phyloP scores from a whole-genome alignment of 2,888 invertebrate species.

The Celastrina argiolus region DNA sequence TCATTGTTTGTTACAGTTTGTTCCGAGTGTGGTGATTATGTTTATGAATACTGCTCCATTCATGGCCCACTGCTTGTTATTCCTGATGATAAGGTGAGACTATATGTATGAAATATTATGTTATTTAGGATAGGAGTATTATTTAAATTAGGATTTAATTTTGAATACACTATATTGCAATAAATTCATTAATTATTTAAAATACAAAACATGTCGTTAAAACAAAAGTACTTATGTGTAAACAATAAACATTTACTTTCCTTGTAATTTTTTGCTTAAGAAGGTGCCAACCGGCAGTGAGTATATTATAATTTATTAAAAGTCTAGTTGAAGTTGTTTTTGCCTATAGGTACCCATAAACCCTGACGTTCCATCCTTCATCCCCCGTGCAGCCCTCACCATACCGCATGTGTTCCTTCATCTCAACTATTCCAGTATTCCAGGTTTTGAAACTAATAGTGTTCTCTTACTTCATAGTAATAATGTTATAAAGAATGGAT shows the following conservation, averaged over 20 bases:
- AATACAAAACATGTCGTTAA: no score
- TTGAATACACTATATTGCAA: no score
- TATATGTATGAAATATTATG: no score
- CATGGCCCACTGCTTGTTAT: conserved; percentile 51
- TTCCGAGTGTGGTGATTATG: conserved; percentile 47
- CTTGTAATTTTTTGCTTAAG: no score
- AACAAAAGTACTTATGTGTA: no score
- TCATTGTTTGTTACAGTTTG: conserved; percentile 42
- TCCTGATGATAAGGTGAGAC: conserved; percentile 55
- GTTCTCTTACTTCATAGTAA: not conserved
- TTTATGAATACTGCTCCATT: conserved; percentile 54
- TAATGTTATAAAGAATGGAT: no score
- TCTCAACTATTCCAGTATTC: conserved; percentile 53
- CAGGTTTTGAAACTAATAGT: conserved; percentile 41
- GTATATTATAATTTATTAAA: no score
- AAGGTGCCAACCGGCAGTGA: no score
- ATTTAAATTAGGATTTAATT: no score
- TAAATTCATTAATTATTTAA: no score
- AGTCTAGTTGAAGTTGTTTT: no score
- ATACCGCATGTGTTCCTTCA: conserved; percentile 58
- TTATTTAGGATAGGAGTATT: not conserved
- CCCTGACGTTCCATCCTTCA: conserved; percentile 42
- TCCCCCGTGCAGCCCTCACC: conserved; percentile 61
- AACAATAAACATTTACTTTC: no score
- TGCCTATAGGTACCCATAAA: conserved; percentile 42